Percentiles rank a stretch among this genome's conserved stretches.
Conservation (phyloP, 2,797 vertebrate species). For the Anguilla obscura region DNA sequence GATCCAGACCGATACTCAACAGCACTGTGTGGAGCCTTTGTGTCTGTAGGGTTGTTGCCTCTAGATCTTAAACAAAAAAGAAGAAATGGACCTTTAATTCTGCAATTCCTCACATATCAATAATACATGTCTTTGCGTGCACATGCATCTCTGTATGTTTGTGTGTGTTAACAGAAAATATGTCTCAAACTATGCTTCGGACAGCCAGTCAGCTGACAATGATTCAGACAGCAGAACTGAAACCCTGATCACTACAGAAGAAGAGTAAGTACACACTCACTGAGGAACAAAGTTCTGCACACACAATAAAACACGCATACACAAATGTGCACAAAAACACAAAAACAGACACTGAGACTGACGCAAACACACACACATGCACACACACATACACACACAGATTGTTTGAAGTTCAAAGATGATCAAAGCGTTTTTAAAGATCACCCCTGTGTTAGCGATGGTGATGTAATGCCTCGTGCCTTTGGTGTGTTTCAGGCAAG, state of each 20-base stretch:
- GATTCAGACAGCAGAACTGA: not conserved
- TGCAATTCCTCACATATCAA: not conserved
- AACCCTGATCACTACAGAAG: not conserved
- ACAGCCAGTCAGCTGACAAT: slow-evolving; percentile 51
- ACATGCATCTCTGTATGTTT: not conserved
- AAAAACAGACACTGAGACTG: not conserved
- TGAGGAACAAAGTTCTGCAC: not conserved
- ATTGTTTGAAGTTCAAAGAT: slow-evolving; percentile 44
- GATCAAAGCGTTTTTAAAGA: slow-evolving; percentile 54
- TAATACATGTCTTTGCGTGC: not conserved
- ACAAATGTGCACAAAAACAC: not conserved
- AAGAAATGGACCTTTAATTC: not conserved
- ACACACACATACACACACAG: not conserved
- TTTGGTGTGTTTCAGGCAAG: slow-evolving; percentile 51
- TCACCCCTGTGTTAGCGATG: slow-evolving; percentile 46
- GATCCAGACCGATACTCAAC: not conserved
- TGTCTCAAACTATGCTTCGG: slow-evolving; percentile 36
- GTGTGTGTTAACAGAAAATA: slow-evolving; percentile 8
- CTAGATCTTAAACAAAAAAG: not conserved
- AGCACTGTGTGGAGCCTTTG: not conserved
- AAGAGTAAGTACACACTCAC: not conserved
- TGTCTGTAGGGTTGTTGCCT: not conserved
- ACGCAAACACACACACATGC: not conserved
- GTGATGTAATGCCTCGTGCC: slow-evolving; percentile 27
- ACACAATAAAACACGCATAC: not conserved